phyloP scores from a whole-genome alignment of 2,888 invertebrate genomes.

The Aleiodes leptofemur region DNA sequence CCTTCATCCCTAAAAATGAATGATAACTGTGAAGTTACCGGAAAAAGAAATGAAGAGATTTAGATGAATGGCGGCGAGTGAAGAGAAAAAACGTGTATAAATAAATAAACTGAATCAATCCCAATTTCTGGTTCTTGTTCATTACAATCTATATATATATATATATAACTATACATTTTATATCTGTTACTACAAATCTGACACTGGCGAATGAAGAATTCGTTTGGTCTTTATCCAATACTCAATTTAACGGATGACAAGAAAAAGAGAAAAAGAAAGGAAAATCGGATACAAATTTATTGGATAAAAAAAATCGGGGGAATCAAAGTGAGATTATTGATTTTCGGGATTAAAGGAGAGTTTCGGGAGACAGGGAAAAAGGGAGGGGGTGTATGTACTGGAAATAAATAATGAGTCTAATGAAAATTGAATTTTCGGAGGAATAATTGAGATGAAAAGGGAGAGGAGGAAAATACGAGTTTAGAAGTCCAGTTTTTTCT shows the following conservation, averaged over 20 bases:
- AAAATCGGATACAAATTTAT: too few relatives aligned
- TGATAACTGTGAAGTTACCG: too few relatives aligned
- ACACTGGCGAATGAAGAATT: slow-evolving; percentile 15
- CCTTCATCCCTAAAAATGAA: too few relatives aligned
- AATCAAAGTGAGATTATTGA: slow-evolving; percentile 39
- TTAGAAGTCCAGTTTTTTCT: too few relatives aligned
- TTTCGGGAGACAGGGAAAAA: neutral
- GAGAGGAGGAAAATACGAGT: neutral
- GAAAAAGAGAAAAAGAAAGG: too few relatives aligned
- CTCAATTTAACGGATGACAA: slow-evolving; percentile 17
- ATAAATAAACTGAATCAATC: too few relatives aligned
- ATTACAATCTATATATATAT: neutral
- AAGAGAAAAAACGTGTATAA: too few relatives aligned
- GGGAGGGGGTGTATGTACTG: neutral
- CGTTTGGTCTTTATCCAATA: slow-evolving; percentile 4
- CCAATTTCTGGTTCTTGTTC: too few relatives aligned
- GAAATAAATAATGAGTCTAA: slow-evolving; percentile 3
- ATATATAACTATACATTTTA: slow-evolving; percentile 9
- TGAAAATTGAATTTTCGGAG: neutral
- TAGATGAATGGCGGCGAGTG: too few relatives aligned
- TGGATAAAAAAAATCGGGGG: too few relatives aligned
- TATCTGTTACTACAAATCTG: neutral
- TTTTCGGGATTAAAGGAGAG: slow-evolving; percentile 39
- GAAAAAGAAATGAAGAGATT: too few relatives aligned
- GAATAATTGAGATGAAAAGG: neutral